Evolutionary conservation across 2,113 vertebrate genomes (phyloP), one percentile per base, ranked within the genome.

Genomic region (Hippocampus comes): DNA sequence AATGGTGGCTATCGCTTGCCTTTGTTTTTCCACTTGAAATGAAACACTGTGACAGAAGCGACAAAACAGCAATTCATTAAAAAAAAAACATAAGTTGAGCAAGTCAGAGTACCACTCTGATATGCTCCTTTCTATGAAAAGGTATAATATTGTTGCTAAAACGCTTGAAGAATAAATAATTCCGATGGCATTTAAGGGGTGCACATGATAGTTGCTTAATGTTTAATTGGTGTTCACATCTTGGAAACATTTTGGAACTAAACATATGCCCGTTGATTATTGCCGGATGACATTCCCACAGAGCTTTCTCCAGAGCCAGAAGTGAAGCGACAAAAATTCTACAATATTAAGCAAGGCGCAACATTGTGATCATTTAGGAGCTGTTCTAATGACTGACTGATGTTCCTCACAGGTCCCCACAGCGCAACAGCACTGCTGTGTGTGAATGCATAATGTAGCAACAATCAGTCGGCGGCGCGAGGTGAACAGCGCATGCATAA

Each of bases 351-450:
- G 59, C 59, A 34, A 8, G 14, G 6, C 27, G 15, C 10, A 59
- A 59, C 56, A 59, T 59, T 27, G 56, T 59, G 59, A 8, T 34
- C 15, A 61, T 61, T 61, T 34, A 34, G 15, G 27, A 61, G 59
- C 59, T 34, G 27, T 34, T 61, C 59, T 61, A 61, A 61, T 30
- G 59, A 18, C 59, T 61, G 59, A 61, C 59, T 61, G 59, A 61
- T 61, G 59, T 30, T 61, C 8, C 27, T 61, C 27, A 61, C 59
- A 34, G 27, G 27, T 61, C 25, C 27, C 59, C 59, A 34, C 15
- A 7, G 59, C 9, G 59, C 27, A 34, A 17, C 12, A 20, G 59
- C 59, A 34, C 59, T 34, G 27, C 59, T 61, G 59, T 61, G 59
- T 61, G 27, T 9, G 17, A 61, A 34, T 34, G 59, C 59, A 61